phyloP scores from a whole-genome alignment of 2,888 invertebrate species.

The Cylindroiulus punctatus region DNA sequence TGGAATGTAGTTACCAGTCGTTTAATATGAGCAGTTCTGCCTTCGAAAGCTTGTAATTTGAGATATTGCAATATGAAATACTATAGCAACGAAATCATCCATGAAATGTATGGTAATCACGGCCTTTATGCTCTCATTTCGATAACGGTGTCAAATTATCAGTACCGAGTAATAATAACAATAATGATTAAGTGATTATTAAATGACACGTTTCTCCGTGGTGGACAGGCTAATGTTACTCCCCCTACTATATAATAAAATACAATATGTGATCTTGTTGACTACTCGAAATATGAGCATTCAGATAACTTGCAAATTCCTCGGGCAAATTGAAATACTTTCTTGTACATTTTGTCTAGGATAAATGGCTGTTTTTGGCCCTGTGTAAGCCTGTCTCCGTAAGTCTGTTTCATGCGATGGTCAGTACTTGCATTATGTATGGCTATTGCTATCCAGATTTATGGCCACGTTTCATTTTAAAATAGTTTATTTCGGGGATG shows the following conservation, averaged over 20 bases:
- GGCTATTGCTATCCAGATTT: background rate
- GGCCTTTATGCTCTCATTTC: background rate
- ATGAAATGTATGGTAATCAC: background rate
- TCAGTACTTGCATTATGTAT: background rate
- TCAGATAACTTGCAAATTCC: too few species aligned
- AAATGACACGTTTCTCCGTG: background rate
- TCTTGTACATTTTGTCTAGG: background rate
- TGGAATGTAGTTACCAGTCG: too few species aligned
- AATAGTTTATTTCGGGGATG: slow-evolving; percentile 26
- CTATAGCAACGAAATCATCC: background rate
- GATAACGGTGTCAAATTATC: background rate
- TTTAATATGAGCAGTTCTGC: too few species aligned
- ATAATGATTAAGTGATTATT: background rate
- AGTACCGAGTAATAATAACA: background rate
- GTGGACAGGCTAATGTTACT: background rate
- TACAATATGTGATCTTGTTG: too few species aligned
- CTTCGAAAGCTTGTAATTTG: too few species aligned
- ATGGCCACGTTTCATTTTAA: background rate
- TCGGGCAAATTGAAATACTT: too few species aligned
- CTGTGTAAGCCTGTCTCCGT: background rate
- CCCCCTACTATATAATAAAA: background rate
- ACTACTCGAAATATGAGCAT: too few species aligned
- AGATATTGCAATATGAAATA: too few species aligned
- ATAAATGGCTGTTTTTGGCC: background rate
- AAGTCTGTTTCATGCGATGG: background rate